phyloP scores from a whole-genome alignment of 2,797 vertebrate species.

The Sebastes taczanowskii region DNA sequence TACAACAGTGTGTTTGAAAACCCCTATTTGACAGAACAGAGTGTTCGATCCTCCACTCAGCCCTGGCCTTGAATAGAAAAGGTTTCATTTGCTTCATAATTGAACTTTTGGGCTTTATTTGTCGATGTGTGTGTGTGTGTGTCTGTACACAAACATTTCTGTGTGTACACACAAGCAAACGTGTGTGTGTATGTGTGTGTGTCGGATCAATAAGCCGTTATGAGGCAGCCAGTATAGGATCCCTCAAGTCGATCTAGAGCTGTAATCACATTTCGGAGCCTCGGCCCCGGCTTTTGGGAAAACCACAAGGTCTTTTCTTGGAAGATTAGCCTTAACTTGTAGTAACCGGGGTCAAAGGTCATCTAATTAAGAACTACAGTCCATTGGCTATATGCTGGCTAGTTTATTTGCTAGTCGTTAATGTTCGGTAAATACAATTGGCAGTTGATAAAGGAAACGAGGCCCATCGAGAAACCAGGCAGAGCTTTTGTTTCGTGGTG shows the following conservation, averaged over 20 bases:
- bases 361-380: constrained; percentile 25
- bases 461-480: not conserved
- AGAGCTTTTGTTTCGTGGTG: constrained; percentile 8
- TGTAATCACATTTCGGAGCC: constrained; percentile 77
- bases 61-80: constrained; percentile 53
- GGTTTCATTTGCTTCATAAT: constrained; percentile 72
- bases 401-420: constrained; percentile 43
- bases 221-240: constrained; percentile 65
- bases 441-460: constrained; percentile 39
- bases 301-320: constrained; percentile 33
- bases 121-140: constrained; percentile 24
- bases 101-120: constrained; percentile 42
- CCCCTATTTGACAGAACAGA: constrained; percentile 35
- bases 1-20: constrained; percentile 20
- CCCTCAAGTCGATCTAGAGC: constrained; percentile 64
- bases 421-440: constrained; percentile 33
- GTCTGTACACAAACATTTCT: not conserved
- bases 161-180: not conserved
- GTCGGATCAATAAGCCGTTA: constrained; percentile 77
- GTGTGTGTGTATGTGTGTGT: constrained; percentile 33
- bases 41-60: constrained; percentile 55
- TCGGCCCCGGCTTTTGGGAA: constrained; percentile 28
- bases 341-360: constrained; percentile 45
- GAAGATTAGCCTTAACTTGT: constrained; percentile 33
- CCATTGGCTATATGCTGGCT: constrained; percentile 1